These are phyloP conservation scores for Ecliptopera silaceata DNA, from an alignment of 2,888 invertebrate species.

Conservation along the genomic window DNA sequence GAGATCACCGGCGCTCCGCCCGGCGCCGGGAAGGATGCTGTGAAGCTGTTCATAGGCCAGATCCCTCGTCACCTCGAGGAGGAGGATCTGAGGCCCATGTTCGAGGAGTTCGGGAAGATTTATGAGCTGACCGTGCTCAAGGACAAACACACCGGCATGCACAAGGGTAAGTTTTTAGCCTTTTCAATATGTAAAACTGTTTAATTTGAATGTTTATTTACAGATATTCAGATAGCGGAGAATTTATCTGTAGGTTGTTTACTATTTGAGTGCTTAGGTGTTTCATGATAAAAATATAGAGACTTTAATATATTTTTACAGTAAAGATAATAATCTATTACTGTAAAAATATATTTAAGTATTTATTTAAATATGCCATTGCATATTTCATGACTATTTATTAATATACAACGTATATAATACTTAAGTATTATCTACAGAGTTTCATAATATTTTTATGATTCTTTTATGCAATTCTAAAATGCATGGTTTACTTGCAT, in stretches of 20 bases:
- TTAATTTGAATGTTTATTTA: neutral
- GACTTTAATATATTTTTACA: too few species aligned
- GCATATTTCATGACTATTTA: too few species aligned
- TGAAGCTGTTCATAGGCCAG: conserved; percentile 96
- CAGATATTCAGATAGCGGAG: neutral
- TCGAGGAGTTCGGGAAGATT: conserved; percentile 96
- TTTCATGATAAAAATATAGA: too few species aligned
- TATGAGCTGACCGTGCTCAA: conserved; percentile 97
- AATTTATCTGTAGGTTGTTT: neutral
- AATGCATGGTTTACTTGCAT: conserved; percentile 12
- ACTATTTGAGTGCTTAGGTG: too few species aligned
- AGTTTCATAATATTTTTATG: conserved; percentile 7
- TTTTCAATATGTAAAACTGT: neutral
- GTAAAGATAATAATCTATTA: too few species aligned
- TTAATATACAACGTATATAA: neutral
- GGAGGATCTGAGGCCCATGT: conserved; percentile 93
- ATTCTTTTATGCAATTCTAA: conserved; percentile 20
- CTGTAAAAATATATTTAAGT: too few species aligned
- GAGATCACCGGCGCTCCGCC: conserved; percentile 75
- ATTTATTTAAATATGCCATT: too few species aligned
- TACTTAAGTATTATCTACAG: neutral
- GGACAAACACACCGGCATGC: conserved; percentile 97
- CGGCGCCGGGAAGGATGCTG: conserved; percentile 81
- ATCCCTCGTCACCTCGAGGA: conserved; percentile 95
- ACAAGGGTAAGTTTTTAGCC: conserved; percentile 88